A percentile compares a stretch with the other conserved stretches of the same genome.
phyloP scores from a whole-genome alignment of 2,888 invertebrate species.

The Lasioglossum leucozonium region DNA sequence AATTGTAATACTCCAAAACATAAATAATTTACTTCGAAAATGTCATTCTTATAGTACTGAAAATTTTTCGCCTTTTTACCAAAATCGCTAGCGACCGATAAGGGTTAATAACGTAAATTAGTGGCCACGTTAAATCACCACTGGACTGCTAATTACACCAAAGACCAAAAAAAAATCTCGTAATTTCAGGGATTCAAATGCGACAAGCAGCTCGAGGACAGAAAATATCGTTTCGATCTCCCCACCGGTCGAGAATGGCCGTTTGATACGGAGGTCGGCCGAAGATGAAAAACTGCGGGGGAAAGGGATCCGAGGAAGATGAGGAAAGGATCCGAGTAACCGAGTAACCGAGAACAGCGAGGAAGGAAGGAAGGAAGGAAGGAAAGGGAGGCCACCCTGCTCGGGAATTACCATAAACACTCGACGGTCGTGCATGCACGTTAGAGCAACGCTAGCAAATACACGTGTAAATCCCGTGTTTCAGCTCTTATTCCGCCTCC shows the following conservation, averaged over 20 bases:
- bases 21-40: too few relatives aligned
- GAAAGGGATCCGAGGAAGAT: conserved; percentile 5
- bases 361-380: conserved; percentile 63
- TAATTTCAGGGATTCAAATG: neutral
- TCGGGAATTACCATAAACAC: conserved; percentile 79
- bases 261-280: neutral
- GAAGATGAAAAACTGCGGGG: neutral
- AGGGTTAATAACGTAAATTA: too few relatives aligned
- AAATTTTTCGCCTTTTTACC: too few relatives aligned
- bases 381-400: conserved; percentile 76
- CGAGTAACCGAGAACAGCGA: conserved; percentile 60
- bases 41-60: too few relatives aligned
- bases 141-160: too few relatives aligned
- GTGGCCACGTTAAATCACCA: too few relatives aligned
- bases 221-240: neutral
- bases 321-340: conserved; percentile 57
- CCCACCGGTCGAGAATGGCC: neutral
- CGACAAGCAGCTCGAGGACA: neutral
- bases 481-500: conserved; percentile 76
- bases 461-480: conserved; percentile 81
- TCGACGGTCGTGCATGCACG: conserved; percentile 72
- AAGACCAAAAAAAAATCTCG: too few relatives aligned
- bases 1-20: too few relatives aligned
- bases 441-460: conserved; percentile 72
- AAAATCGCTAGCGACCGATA: too few relatives aligned